Conservation (phyloP, 2,888 invertebrate species). For the Herminia tarsipennalis region DNA sequence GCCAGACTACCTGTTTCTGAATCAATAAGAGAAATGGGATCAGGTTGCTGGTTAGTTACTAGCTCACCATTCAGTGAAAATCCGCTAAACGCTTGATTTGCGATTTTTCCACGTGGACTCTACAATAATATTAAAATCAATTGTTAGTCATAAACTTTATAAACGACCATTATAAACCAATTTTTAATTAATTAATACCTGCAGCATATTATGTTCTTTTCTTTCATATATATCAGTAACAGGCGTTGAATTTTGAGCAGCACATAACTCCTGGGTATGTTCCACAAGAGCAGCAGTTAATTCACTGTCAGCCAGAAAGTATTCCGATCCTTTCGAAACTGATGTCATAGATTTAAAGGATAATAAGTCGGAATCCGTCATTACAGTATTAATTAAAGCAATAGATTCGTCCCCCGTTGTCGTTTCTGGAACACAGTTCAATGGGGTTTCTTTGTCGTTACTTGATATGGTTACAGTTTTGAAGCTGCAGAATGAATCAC, state of each 20-base stretch:
- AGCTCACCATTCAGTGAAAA: conserved; percentile 64
- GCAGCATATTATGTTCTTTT: conserved; percentile 50
- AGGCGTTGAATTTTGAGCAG: conserved; percentile 37
- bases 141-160: background rate
- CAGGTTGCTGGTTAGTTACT: conserved; percentile 61
- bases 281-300: conserved; percentile 28
- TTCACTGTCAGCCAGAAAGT: conserved; percentile 61
- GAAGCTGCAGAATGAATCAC: conserved; percentile 47
- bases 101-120: conserved; percentile 56
- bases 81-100: conserved; percentile 71
- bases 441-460: conserved; percentile 45
- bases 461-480: conserved; percentile 37
- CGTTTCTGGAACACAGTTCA: conserved; percentile 51
- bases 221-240: conserved; percentile 70
- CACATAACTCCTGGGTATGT: conserved; percentile 11
- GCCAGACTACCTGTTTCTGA: conserved; percentile 70
- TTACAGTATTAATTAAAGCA: conserved; percentile 39
- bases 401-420: conserved; percentile 45
- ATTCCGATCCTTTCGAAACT: conserved; percentile 62
- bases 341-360: conserved; percentile 67
- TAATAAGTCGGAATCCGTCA: conserved; percentile 58
- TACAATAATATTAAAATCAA: conserved; percentile 24
- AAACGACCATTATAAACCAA: background rate
- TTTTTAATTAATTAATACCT: conserved; percentile 42
- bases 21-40: conserved; percentile 65